Percentiles rank a stretch among this genome's conserved stretches.
Evolutionary conservation across 64 coral and sea anemone genomes (phyloP).

Genomic region (Hydrozoanthus tunicans): DNA sequence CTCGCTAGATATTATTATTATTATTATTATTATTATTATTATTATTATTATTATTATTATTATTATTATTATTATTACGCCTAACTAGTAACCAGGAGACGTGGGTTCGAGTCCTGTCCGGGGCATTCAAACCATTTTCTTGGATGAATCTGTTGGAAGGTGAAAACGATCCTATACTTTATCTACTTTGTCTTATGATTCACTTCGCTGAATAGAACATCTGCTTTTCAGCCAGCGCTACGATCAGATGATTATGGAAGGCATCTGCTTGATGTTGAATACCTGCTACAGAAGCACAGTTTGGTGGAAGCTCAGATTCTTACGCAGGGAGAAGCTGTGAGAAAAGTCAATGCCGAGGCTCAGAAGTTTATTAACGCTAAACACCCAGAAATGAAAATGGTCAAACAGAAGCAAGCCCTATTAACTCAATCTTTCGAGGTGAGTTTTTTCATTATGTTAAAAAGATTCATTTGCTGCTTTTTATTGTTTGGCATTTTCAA

Average conservation of each 20-base stretch:
- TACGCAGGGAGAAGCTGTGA: conserved; percentile 75
- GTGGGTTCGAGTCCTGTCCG: no score
- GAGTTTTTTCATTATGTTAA: neutral
- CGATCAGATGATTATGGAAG: conserved; percentile 90
- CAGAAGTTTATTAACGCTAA: conserved; percentile 79
- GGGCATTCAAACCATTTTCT: no score
- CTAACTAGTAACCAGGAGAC: no score
- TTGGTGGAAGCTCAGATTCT: conserved; percentile 88
- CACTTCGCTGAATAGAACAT: neutral
- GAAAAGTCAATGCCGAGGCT: conserved; percentile 70
- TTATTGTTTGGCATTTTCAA: no score
- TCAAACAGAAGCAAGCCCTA: conserved; percentile 74
- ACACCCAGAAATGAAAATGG: conserved; percentile 81
- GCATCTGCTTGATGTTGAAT: conserved; percentile 92
- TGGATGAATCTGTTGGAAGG: no score
- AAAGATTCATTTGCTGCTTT: no score
- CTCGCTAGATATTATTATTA: no score
- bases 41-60: no score
- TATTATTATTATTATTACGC: no score
- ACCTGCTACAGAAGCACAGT: conserved; percentile 91
- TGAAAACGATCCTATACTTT: no score
- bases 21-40: no score
- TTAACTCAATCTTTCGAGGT: conserved; percentile 84
- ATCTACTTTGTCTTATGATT: neutral
- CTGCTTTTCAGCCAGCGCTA: conserved; percentile 63